Percentiles rank a stretch among this genome's conserved stretches.
These are phyloP conservation scores for Pyralis farinalis DNA, from an alignment of 2,888 invertebrate species.

Conservation along the genomic window DNA sequence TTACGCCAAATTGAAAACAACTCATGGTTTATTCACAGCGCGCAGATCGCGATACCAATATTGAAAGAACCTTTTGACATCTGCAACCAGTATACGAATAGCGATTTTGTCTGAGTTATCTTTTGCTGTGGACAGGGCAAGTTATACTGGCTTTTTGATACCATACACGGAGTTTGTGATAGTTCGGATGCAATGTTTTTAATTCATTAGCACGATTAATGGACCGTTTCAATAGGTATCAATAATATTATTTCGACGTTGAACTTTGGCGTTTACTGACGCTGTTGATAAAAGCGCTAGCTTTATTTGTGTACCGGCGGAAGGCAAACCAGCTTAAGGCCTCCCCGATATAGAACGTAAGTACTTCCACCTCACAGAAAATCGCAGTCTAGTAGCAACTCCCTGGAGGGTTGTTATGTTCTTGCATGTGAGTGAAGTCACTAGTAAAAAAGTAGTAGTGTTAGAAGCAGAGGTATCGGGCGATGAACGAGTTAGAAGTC, in stretches of 20 bases:
- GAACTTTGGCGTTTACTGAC: too few species aligned
- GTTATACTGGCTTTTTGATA: conserved; percentile 27
- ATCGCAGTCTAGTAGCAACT: too few species aligned
- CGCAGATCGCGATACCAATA: conserved; percentile 45
- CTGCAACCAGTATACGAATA: conserved; percentile 19
- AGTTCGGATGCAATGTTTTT: conserved; percentile 43
- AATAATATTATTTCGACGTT: conserved; percentile 7
- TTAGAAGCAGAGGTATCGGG: too few species aligned
- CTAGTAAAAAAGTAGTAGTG: too few species aligned
- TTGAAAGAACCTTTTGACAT: conserved; percentile 46
- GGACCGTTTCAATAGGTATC: conserved; percentile 8
- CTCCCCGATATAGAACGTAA: too few species aligned
- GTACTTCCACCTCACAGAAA: too few species aligned
- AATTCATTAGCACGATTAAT: conserved; percentile 36
- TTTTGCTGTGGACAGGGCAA: conserved; percentile 30
- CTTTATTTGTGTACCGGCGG: too few species aligned
- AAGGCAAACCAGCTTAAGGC: too few species aligned
- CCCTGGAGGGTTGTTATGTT: too few species aligned
- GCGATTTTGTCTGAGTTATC: conserved; percentile 16
- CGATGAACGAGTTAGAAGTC: too few species aligned
- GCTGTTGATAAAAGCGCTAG: too few species aligned
- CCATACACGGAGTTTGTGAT: conserved; percentile 36
- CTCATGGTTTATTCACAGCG: conserved; percentile 77
- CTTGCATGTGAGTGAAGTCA: too few species aligned
- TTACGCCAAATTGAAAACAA: conserved; percentile 78